These are phyloP conservation scores for Lepidocyrtoides sp. DNA, from an alignment of 2,888 invertebrate genomes.

Conservation along the genomic window DNA sequence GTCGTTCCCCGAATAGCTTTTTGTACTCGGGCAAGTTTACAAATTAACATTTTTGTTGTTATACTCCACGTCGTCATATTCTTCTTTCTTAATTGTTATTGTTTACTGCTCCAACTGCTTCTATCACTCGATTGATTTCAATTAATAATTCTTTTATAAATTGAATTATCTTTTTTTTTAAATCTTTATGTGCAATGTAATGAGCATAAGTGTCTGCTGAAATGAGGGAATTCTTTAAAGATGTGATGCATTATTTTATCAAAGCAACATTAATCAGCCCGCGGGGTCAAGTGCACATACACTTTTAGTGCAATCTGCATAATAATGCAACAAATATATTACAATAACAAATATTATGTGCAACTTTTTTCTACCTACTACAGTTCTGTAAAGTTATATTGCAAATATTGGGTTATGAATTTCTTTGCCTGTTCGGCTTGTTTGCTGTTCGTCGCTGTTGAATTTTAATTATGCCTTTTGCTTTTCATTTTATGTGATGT, in stretches of 20 bases:
- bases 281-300: conserved; percentile 58
- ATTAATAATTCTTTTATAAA: conserved; percentile 66
- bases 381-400: background rate
- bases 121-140: conserved; percentile 64
- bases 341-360: background rate
- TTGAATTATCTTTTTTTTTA: conserved; percentile 65
- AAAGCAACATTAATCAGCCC: conserved; percentile 51
- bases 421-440: conserved; percentile 6
- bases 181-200: conserved; percentile 41
- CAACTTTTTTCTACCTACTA: too few relatives aligned
- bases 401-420: conserved; percentile 10
- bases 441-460: conserved; percentile 37
- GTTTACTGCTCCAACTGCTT: conserved; percentile 14
- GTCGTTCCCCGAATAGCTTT: background rate
- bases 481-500: conserved; percentile 36
- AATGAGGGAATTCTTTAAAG: conserved; percentile 45
- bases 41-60: background rate
- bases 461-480: conserved; percentile 68
- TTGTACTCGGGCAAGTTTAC: background rate
- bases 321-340: conserved; percentile 2
- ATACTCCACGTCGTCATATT: background rate
- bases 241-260: conserved; percentile 20
- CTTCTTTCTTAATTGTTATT: background rate
- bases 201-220: conserved; percentile 21
- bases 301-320: conserved; percentile 22